Base-by-base conservation (phyloP, 2,888 invertebrate species). In the Troides oblongomaculatus region DNA sequence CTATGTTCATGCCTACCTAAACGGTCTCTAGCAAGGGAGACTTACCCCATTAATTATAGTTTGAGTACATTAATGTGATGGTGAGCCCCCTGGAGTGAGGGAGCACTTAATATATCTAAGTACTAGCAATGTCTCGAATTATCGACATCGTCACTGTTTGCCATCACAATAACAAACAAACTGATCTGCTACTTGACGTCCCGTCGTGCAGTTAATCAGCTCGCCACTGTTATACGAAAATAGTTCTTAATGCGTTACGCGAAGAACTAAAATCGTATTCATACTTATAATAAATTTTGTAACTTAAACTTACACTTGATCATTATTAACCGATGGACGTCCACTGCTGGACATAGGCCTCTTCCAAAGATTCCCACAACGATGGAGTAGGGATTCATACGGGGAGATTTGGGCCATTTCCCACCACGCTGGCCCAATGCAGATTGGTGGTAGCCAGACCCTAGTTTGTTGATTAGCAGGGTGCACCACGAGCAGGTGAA, bases 141-240 rank as follows among this genome's bases (percentile, higher is more conserved):
- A 65, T 65, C 64, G 43, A n/a, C 30, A 30, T 25, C 18, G 56
- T 46, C 60, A 36, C 25, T 64, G 61, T 61, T 46, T 57, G 57
- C 30, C 62, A 65, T 69, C 43, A 61, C 46, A 69, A 65, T 62
- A 69, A 69, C 64, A 61, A 62, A 62, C 69, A 64, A 69, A 62
- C 69, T 62, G 21, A 36, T 58, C 21, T 50, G 65, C 36, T 50
- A 43, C 46, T 56, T 18, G 36, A 46, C 30, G 30, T 5, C 65
- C 43, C 25, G 10, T 46, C 64, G 64, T 21, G 64, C 25, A 64
- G 56, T 68, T 68, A 62, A 68, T 61, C 64, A 61, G 53, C 59
- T 17, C 43, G 0, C 50, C 21, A 30, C 50, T 50, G 7, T 30
- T 14, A 64, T 21, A 36, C 61, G 17, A 30, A 18, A 36, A 53